These are phyloP conservation scores for Lacanobia oleracea DNA, from an alignment of 2,888 invertebrate species.

Conservation along the genomic window DNA sequence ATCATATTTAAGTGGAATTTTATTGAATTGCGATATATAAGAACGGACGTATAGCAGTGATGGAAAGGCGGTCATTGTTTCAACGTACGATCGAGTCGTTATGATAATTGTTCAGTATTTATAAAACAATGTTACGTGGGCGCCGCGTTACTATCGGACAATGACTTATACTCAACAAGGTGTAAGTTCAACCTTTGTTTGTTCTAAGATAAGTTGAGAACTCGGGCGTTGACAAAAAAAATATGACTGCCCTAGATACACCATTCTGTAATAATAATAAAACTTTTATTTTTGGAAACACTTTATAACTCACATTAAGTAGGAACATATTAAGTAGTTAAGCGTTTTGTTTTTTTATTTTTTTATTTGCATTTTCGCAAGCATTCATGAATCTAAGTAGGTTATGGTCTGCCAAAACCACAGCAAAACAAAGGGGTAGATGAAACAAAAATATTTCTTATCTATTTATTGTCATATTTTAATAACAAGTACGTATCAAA, in stretches of 20 bases:
- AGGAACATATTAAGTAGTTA: neutral
- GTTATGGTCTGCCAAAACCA: neutral
- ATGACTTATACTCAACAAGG: slow-evolving; percentile 64
- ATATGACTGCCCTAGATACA: slow-evolving; percentile 16
- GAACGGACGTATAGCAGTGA: neutral
- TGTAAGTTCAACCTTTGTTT: slow-evolving; percentile 69
- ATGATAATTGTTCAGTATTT: slow-evolving; percentile 39
- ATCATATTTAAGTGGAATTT: no score
- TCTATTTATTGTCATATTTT: neutral
- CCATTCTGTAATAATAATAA: neutral
- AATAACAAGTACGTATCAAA: neutral
- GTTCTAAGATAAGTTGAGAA: slow-evolving; percentile 61
- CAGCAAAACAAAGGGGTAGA: neutral
- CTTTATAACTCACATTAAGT: no score
- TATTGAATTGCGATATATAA: neutral
- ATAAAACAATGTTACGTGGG: slow-evolving; percentile 47
- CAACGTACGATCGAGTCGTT: neutral
- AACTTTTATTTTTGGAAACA: neutral
- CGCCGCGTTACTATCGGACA: slow-evolving; percentile 69
- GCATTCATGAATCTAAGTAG: neutral
- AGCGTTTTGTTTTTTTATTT: neutral
- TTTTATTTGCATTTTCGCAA: neutral
- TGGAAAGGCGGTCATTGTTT: slow-evolving; percentile 10
- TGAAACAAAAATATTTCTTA: neutral
- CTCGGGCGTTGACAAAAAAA: slow-evolving; percentile 25